A percentile compares a stretch with the other conserved stretches of the same genome.
Evolutionary conservation across 2,888 invertebrate species (phyloP).

Genomic region (Drosophila infuscata): DNA sequence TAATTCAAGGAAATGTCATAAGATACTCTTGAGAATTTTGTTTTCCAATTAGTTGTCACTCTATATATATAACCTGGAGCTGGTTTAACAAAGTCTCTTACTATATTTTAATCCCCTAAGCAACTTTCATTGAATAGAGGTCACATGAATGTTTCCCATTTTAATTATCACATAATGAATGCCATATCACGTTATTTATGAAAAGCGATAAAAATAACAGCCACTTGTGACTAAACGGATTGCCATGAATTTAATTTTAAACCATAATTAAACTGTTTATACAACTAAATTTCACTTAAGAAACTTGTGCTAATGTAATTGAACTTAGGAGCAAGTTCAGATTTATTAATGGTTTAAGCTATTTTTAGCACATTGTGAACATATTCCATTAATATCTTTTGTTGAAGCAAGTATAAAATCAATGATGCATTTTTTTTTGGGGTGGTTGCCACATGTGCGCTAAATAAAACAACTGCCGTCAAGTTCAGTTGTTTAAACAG

Average conservation of each 20-base stretch:
- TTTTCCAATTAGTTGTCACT: not conserved
- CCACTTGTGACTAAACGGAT: not conserved
- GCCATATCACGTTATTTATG: not conserved
- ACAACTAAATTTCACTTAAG: not conserved
- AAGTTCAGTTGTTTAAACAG: constrained; percentile 47
- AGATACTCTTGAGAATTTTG: not conserved
- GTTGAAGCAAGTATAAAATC: constrained; percentile 13
- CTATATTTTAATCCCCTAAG: not conserved
- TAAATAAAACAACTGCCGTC: not conserved
- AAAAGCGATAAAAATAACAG: not conserved
- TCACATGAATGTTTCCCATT: not conserved
- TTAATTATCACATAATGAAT: not conserved
- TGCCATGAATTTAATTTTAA: not conserved
- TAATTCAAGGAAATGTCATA: not conserved
- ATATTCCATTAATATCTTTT: not conserved
- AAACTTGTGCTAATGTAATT: not conserved
- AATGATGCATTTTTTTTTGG: not conserved
- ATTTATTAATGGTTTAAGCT: not conserved
- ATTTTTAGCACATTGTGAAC: not conserved
- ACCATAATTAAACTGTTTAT: not conserved
- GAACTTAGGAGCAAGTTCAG: not conserved
- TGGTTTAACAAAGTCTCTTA: not conserved
- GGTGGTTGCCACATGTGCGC: not conserved
- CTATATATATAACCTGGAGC: not conserved
- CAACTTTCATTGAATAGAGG: not conserved